Percentiles rank a stretch among this genome's conserved stretches.
These are phyloP conservation scores for Capromys pilorides DNA, from an alignment of 2,797 vertebrate genomes.

Conservation along the genomic window DNA sequence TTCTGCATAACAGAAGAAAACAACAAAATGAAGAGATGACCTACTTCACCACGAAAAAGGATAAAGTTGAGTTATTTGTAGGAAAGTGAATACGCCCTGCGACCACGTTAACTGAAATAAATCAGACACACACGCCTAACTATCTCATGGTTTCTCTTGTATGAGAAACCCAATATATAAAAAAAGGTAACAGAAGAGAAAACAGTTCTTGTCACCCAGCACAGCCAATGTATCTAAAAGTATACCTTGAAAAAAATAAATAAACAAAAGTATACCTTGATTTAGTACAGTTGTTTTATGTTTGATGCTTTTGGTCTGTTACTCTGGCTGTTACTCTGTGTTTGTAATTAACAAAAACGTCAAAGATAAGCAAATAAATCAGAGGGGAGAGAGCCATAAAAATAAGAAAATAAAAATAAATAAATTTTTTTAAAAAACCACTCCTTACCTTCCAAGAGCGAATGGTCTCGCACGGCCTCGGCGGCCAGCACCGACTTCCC, in stretches of 20 bases:
- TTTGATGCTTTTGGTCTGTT: background rate
- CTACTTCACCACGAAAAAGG: background rate
- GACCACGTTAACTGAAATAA: background rate
- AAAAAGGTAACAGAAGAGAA: background rate
- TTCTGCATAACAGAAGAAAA: background rate
- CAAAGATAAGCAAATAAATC: background rate
- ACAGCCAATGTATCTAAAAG: background rate
- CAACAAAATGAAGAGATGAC: background rate
- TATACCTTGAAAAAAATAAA: too few species aligned
- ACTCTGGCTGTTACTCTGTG: background rate
- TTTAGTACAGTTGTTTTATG: background rate
- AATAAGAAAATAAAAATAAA: background rate
- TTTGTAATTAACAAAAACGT: background rate
- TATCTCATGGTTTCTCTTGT: background rate
- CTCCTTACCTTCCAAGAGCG: slow-evolving; percentile 90
- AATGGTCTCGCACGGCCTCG: slow-evolving; percentile 93
- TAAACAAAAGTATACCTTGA: background rate
- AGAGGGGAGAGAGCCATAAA: background rate
- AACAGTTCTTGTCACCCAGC: background rate
- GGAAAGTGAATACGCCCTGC: background rate
- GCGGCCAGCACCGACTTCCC: slow-evolving; percentile 97
- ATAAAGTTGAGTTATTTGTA: background rate
- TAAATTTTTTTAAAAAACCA: background rate
- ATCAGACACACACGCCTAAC: background rate
- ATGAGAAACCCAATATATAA: background rate